phyloP scores from a whole-genome alignment of 2,113 vertebrate species.

The Lophochroa leadbeateri region DNA sequence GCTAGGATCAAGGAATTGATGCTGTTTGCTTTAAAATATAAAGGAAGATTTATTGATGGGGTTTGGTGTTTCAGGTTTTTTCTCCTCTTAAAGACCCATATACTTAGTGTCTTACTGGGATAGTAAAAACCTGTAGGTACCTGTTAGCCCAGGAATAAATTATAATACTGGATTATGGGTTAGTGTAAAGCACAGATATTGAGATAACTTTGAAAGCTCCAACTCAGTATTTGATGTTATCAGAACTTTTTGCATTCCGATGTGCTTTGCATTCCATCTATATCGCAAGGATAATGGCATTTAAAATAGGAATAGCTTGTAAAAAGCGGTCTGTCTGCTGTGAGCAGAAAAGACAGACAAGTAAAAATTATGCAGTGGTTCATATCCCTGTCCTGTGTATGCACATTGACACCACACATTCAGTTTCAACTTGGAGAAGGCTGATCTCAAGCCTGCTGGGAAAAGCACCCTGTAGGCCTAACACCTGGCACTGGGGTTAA shows the following conservation, averaged over 20 bases:
- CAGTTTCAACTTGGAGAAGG: background rate
- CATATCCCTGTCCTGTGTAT: background rate
- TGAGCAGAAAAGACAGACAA: background rate
- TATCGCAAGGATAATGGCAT: background rate
- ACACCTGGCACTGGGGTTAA: constrained; percentile 7
- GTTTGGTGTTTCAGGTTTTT: background rate
- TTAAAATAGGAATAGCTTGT: background rate
- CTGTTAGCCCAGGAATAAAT: background rate
- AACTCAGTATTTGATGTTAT: background rate
- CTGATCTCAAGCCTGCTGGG: background rate
- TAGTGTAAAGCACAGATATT: background rate
- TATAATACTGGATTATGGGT: background rate
- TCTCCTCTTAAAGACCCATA: background rate
- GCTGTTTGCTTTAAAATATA: background rate
- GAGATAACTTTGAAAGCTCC: background rate
- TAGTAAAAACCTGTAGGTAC: background rate
- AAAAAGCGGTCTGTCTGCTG: background rate
- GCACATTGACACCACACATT: background rate
- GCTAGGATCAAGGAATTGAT: background rate
- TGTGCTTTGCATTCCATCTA: background rate
- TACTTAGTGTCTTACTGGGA: background rate
- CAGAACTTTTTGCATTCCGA: background rate
- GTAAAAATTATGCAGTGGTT: background rate
- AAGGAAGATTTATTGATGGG: background rate
- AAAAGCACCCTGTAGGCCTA: background rate